phyloP scores from a whole-genome alignment of 2,113 vertebrate genomes.

The Odontophorus gujanensis region DNA sequence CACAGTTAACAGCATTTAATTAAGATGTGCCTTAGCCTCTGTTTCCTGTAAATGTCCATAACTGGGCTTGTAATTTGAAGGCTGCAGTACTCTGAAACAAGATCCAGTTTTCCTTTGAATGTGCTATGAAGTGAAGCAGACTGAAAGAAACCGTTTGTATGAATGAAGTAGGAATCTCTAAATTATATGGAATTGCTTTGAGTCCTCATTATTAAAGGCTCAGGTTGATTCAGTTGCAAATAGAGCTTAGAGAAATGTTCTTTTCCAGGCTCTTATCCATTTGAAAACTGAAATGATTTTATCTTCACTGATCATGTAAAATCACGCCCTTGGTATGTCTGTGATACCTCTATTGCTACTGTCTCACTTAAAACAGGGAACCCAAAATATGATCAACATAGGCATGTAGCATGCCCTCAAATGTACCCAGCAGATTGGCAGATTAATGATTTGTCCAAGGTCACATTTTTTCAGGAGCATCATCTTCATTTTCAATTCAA shows the following conservation, averaged over 20 bases:
- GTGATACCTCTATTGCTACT: fast-evolving
- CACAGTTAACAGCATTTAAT: not conserved
- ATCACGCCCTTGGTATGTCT: not conserved
- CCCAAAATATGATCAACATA: not conserved
- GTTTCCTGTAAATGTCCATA: not conserved
- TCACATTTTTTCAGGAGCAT: fast-evolving
- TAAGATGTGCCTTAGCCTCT: not conserved
- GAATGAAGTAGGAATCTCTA: not conserved
- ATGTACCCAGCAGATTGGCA: not conserved
- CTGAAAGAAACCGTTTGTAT: not conserved
- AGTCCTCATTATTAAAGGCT: not conserved
- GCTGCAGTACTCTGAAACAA: not conserved
- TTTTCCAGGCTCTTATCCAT: not conserved
- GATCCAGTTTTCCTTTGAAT: not conserved
- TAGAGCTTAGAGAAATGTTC: not conserved
- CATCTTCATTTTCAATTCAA: not conserved
- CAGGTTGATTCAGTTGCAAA: not conserved
- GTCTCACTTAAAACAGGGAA: not conserved
- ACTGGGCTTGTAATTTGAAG: not conserved
- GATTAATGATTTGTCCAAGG: not conserved
- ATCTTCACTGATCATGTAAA: not conserved
- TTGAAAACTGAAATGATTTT: not conserved
- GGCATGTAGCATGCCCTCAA: not conserved
- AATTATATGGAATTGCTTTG: not conserved
- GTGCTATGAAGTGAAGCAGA: not conserved